Percentiles rank a stretch among this genome's conserved stretches.
phyloP scores from a whole-genome alignment of 2,113 vertebrate genomes.

The Lynx canadensis region DNA sequence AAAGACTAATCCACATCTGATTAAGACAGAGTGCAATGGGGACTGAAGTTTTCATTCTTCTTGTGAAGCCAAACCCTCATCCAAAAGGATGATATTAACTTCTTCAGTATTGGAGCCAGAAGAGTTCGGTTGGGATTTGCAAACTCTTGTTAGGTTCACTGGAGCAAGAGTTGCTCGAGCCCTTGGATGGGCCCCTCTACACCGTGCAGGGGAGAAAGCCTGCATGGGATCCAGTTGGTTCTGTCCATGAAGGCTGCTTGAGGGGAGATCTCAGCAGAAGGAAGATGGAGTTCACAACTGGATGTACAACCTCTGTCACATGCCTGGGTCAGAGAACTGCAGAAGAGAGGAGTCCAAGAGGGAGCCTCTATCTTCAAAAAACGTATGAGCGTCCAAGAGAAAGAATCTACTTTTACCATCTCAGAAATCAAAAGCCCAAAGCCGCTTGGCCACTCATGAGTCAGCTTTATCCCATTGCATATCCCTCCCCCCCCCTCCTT shows the following conservation, averaged over 20 bases:
- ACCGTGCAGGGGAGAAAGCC: background rate
- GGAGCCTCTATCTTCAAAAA: background rate
- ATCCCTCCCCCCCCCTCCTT: accelerated
- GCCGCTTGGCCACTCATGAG: accelerated
- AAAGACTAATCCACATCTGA: background rate
- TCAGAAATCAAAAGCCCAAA: background rate
- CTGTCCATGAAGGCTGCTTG: background rate
- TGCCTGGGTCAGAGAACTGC: background rate
- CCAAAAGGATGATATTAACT: background rate
- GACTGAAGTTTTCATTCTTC: background rate
- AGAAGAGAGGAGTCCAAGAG: background rate
- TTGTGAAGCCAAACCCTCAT: background rate
- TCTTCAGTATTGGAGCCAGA: background rate
- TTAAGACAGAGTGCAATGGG: background rate
- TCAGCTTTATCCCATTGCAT: background rate
- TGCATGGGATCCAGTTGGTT: background rate
- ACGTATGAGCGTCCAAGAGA: background rate
- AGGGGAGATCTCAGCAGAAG: background rate
- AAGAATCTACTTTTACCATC: background rate
- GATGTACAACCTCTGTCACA: background rate
- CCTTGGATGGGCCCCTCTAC: background rate
- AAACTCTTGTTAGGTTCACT: background rate
- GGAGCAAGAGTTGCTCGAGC: background rate
- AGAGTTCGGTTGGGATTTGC: background rate
- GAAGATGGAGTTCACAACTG: background rate